These are phyloP conservation scores for Mesocentrotus franciscanus DNA, from an alignment of 53 echinoderm and acorn worm genomes.

Conservation along the genomic window DNA sequence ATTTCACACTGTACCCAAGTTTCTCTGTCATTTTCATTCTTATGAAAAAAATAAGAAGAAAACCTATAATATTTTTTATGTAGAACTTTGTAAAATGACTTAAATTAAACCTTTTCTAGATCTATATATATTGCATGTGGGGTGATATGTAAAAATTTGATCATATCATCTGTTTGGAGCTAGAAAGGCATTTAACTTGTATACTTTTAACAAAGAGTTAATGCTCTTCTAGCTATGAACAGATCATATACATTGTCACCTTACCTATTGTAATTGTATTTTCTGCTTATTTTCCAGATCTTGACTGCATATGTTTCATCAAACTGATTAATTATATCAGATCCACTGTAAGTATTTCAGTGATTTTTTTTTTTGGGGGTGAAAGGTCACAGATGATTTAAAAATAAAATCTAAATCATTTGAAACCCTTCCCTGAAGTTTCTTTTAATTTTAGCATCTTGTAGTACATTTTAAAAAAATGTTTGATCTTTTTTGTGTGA, in stretches of 20 bases:
- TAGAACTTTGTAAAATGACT: neutral
- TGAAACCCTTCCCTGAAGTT: no score
- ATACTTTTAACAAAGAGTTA: no score
- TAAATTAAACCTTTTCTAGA: neutral
- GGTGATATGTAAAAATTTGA: neutral
- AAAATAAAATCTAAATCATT: no score
- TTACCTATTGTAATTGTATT: neutral
- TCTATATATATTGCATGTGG: neutral
- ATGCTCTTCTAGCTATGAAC: no score
- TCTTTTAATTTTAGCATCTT: no score
- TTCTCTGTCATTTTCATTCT: no score
- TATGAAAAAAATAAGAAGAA: no score
- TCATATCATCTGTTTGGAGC: neutral
- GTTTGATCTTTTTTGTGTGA: no score
- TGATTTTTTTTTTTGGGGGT: neutral
- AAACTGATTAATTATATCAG: constrained; percentile 94
- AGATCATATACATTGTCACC: neutral
- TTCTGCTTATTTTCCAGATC: constrained; percentile 65
- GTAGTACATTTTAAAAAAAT: no score
- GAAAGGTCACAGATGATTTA: neutral
- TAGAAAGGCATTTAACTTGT: no score
- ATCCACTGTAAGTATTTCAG: constrained; percentile 73
- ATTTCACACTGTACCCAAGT: no score
- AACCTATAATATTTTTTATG: neutral
- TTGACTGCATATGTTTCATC: constrained; percentile 92